phyloP scores from a whole-genome alignment of 2,797 vertebrate genomes.

The Eurystomus glaucurus region DNA sequence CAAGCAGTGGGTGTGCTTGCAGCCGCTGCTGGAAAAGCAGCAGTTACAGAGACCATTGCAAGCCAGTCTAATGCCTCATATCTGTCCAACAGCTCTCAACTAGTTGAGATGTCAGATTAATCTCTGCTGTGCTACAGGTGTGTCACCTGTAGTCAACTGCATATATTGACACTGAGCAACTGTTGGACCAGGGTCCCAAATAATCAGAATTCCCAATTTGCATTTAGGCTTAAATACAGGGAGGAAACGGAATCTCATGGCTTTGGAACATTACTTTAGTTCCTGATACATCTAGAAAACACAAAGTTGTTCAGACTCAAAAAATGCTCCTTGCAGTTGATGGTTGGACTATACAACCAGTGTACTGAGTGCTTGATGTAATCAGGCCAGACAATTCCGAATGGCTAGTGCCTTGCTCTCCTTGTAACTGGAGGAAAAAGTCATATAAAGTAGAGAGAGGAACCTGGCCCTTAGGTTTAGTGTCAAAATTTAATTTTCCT shows the following conservation, averaged over 20 bases:
- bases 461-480: neutral
- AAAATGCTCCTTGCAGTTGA: neutral
- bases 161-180: rapidly evolving
- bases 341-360: neutral
- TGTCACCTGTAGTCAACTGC: neutral
- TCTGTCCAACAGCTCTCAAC: neutral
- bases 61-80: neutral
- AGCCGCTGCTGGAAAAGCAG: neutral
- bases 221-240: neutral
- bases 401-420: neutral
- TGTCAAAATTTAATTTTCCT: neutral
- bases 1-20: neutral
- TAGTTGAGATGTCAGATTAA: neutral
- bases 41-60: neutral
- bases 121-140: neutral
- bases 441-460: neutral
- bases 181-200: neutral
- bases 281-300: neutral
- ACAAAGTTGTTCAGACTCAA: neutral
- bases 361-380: neutral
- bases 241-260: neutral
- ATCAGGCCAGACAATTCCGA: neutral
- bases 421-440: neutral
- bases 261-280: neutral
- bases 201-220: neutral